Evolutionary conservation across 1,140 invertebrate species (phyloP), one percentile per base, ranked within the genome.

Genomic region (Conus ventricosus): DNA sequence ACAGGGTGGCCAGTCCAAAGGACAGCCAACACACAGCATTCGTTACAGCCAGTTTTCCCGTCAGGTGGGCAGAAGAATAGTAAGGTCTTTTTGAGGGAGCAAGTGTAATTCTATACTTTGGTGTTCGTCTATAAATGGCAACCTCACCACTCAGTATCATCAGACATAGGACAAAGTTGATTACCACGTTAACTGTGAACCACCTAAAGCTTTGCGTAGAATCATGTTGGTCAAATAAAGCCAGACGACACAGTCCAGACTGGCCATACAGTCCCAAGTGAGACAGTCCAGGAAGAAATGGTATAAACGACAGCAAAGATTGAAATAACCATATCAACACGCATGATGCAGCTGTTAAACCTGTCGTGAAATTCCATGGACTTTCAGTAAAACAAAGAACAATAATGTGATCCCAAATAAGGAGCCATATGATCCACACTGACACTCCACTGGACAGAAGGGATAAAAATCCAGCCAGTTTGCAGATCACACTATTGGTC

Each of bases 361-460:
- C 89, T 8, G 67, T 54, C 15, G 25, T 88, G 7, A 90, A 67
- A 15, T 67, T n/a, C 10, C 63, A 8, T 6, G 89, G 54, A 17
- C 86, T 63, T 54, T 93, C 92, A 23, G 92, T 92, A 87, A 89
- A 92, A 23, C 91, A 89, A 20, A 93, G 84, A 5, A 85, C 87
- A 11, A 93, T 25, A 76, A 90, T 89, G 17, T 93, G 76, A 57
- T 94, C 93, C 25, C 92, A 25, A 5, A 93, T 92, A 81, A 93
- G 92, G 10, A 93, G 67, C 51, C 88, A 89, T 23, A 94, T 87
- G 87, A 92, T 92, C 55, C 91, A 85, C 17, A 90, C 90, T 3
- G 93, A 93, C 63, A 89, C 90, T 81, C 93, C 91, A 51, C 85
- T 90, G 39, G 93, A 93, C 17, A 92, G 53, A 5, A 90, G 91